Conservation (phyloP, 2,888 invertebrate species). For the Uropetala carovei region DNA sequence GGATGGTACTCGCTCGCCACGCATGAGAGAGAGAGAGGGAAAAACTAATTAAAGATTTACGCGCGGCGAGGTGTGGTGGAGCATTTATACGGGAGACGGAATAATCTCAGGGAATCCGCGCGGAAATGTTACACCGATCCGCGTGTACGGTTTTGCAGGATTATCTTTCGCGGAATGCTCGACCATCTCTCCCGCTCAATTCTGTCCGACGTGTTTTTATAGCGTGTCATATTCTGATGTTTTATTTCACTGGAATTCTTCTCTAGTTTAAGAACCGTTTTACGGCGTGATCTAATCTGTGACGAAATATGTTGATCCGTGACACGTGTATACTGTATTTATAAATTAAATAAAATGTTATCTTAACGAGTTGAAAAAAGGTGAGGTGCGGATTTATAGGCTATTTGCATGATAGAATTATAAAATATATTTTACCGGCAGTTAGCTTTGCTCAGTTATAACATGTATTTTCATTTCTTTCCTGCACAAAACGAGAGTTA, state of each 20-base stretch:
- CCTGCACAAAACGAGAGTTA: too few species aligned
- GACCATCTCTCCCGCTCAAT: neutral
- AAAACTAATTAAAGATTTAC: slow-evolving; percentile 13
- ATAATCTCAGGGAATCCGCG: neutral
- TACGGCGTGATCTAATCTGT: neutral
- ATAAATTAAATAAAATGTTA: neutral
- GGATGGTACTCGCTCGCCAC: neutral
- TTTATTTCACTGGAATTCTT: neutral
- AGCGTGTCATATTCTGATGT: neutral
- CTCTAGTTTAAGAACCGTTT: neutral
- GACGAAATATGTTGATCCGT: neutral
- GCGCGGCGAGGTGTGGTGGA: neutral
- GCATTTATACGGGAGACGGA: neutral
- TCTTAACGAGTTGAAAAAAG: neutral
- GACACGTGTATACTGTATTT: neutral
- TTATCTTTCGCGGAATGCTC: neutral
- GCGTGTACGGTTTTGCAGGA: neutral
- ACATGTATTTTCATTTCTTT: too few species aligned
- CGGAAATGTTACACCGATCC: slow-evolving; percentile 6
- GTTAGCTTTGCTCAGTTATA: too few species aligned
- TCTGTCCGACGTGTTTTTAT: neutral
- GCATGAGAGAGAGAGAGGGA: neutral
- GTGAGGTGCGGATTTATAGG: neutral
- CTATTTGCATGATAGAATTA: neutral
- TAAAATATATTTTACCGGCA: too few species aligned